Conservation (phyloP, 2,888 invertebrate genomes). For the Tetheella fluctuosa region DNA sequence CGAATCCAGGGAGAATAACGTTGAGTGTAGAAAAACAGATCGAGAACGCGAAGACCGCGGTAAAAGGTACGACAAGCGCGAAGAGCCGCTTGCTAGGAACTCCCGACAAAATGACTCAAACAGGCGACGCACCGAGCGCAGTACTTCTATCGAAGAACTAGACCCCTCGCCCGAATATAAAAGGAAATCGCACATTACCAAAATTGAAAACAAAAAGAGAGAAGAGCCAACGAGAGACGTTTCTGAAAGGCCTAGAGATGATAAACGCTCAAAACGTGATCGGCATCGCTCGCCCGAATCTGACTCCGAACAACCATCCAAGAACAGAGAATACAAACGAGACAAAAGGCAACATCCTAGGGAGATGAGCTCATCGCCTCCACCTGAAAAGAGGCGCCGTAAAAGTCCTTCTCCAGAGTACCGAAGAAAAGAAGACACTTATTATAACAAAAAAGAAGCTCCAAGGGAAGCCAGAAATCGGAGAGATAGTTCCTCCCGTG, state of each 20-base stretch:
- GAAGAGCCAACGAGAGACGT: conserved; percentile 40
- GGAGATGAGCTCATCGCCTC: conserved; percentile 60
- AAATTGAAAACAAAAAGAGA: conserved; percentile 60
- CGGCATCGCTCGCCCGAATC: conserved; percentile 55
- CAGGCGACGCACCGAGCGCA: conserved; percentile 61
- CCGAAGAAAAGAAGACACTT: conserved; percentile 47
- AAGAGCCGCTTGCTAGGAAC: conserved; percentile 44
- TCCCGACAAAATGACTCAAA: conserved; percentile 43
- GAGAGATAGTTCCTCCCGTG: conserved; percentile 46
- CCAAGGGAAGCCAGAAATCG: conserved; percentile 36
- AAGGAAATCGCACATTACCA: conserved; percentile 67
- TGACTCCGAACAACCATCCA: conserved; percentile 45
- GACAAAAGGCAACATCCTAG: conserved; percentile 50
- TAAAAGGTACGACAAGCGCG: conserved; percentile 71
- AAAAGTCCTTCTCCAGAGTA: conserved; percentile 59
- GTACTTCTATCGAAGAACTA: conserved; percentile 45
- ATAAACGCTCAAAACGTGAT: conserved; percentile 60
- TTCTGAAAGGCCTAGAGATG: conserved; percentile 43
- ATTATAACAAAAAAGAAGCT: conserved; percentile 46
- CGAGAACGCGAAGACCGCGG: conserved; percentile 71
- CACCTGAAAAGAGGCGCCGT: conserved; percentile 65
- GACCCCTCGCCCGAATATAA: conserved; percentile 58
- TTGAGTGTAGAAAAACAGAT: conserved; percentile 67
- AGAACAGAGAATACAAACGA: conserved; percentile 49
- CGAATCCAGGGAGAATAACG: conserved; percentile 62